A percentile compares a stretch with the other conserved stretches of the same genome.
Evolutionary conservation across 2,888 invertebrate genomes (phyloP).

Genomic region (Bombylius major): DNA sequence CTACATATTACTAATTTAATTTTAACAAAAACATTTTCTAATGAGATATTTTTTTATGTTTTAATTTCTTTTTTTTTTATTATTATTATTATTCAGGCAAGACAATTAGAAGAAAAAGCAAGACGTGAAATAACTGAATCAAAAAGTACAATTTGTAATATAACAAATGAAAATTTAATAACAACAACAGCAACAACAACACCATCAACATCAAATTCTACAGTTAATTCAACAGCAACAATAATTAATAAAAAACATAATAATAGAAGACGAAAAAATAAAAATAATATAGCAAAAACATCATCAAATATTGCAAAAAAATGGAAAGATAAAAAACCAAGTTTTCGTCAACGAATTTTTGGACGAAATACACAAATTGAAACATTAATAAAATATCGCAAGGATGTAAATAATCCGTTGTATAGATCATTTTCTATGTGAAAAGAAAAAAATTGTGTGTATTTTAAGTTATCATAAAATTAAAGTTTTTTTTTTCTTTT

Average conservation of each 20-base stretch:
- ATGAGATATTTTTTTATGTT: background rate
- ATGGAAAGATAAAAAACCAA: slow-evolving; percentile 23
- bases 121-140: background rate
- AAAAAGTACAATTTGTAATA: background rate
- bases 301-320: slow-evolving; percentile 19
- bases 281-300: background rate
- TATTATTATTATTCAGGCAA: slow-evolving; percentile 1
- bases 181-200: background rate
- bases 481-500: too few relatives aligned
- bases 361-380: slow-evolving; percentile 19
- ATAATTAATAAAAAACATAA: background rate
- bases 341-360: slow-evolving; percentile 28
- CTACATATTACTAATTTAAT: too few relatives aligned
- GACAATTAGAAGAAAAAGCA: slow-evolving; percentile 2
- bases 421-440: background rate
- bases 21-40: too few relatives aligned
- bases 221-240: background rate
- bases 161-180: background rate
- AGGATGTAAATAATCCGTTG: background rate
- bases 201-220: background rate
- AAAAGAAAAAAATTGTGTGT: too few relatives aligned
- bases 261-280: background rate
- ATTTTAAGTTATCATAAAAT: too few relatives aligned
- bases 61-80: background rate
- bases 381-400: background rate